Percentiles rank a stretch among this genome's conserved stretches.
phyloP scores from a whole-genome alignment of 1,140 invertebrate genomes.

The Dreissena polymorpha region DNA sequence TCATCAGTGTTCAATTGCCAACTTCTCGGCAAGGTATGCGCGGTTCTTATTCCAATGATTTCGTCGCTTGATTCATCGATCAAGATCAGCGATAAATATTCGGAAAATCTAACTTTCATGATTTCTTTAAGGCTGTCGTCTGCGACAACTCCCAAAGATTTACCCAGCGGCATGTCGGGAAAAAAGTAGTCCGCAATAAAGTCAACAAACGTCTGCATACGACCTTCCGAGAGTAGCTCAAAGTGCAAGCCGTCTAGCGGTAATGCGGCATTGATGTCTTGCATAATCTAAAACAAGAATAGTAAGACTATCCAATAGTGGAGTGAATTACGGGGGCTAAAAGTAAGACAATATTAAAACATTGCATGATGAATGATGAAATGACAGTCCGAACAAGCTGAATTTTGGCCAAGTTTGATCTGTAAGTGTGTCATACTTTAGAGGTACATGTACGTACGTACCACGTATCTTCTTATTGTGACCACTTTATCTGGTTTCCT shows the following conservation, averaged over 20 bases:
- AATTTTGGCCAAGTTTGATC: no score
- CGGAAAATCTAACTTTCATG: background rate
- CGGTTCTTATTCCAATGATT: conserved; percentile 26
- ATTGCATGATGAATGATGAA: no score
- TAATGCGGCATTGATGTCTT: background rate
- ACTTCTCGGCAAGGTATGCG: background rate
- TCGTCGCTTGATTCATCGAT: conserved; percentile 14
- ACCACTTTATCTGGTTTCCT: no score
- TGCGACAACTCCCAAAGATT: background rate
- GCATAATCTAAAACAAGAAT: background rate
- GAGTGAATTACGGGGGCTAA: no score
- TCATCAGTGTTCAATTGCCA: background rate
- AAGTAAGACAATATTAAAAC: no score
- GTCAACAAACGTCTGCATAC: conserved; percentile 5
- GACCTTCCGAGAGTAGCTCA: conserved; percentile 24
- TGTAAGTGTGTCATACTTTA: no score
- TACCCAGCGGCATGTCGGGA: background rate
- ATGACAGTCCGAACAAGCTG: no score
- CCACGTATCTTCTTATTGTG: no score
- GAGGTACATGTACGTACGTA: no score
- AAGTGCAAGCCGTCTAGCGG: background rate
- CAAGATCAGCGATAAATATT: conserved; percentile 27
- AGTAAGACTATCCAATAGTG: no score
- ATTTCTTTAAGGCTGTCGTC: conserved; percentile 1
- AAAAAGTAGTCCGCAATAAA: conserved; percentile 17